Percentiles rank a stretch among this genome's conserved stretches.
Conservation (phyloP, 2,797 vertebrate genomes). For the Gila robusta region DNA sequence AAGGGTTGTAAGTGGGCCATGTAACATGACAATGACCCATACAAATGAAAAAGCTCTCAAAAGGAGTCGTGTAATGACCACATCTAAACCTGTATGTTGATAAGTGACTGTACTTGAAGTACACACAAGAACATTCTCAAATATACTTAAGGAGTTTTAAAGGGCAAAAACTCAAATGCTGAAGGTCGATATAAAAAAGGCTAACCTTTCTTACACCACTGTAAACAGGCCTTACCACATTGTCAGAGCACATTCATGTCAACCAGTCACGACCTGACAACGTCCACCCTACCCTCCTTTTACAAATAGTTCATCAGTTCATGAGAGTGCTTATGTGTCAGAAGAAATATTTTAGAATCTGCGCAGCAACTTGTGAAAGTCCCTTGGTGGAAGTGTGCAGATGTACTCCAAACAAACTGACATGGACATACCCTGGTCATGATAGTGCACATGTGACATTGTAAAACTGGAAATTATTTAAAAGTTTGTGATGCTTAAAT, state of each 20-base stretch:
- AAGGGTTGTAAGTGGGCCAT: neutral
- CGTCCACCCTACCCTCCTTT: neutral
- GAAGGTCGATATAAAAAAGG: conserved; percentile 1
- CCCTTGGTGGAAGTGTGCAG: conserved; percentile 14
- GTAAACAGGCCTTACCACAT: neutral
- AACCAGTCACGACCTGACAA: neutral
- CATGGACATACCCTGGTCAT: neutral
- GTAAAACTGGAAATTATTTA: conserved; percentile 9
- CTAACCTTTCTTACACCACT: neutral
- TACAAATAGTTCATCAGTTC: neutral
- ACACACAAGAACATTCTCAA: neutral
- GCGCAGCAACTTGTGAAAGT: conserved; percentile 19
- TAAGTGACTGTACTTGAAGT: neutral
- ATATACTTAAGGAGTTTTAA: neutral
- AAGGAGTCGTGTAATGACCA: neutral
- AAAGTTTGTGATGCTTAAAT: neutral
- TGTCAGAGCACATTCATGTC: conserved; percentile 46
- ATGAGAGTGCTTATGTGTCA: conserved; percentile 20
- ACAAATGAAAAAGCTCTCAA: neutral
- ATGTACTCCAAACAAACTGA: conserved; percentile 14
- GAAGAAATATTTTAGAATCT: conserved; percentile 54
- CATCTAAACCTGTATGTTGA: neutral
- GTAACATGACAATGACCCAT: neutral
- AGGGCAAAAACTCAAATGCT: neutral
- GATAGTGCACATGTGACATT: neutral